Percentiles rank a stretch among this genome's conserved stretches.
Evolutionary conservation across 2,797 vertebrate species (phyloP).

Genomic region (Hylomyscus alleni): DNA sequence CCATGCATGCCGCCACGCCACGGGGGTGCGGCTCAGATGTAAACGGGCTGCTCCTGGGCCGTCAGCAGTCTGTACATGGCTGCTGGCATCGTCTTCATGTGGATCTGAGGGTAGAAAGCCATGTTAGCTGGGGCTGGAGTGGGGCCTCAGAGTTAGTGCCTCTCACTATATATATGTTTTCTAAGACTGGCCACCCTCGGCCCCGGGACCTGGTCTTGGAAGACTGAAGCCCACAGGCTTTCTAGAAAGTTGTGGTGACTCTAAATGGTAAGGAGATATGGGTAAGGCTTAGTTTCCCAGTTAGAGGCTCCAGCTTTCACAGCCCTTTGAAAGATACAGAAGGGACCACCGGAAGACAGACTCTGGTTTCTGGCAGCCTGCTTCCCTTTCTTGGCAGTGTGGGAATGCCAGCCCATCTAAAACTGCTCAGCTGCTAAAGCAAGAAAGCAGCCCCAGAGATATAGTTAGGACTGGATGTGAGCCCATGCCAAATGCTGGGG

Average conservation of each 20-base stretch:
- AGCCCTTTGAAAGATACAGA: background rate
- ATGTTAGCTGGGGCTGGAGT: rapidly evolving
- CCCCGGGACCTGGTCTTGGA: background rate
- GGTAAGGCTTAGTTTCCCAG: background rate
- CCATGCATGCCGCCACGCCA: conserved; percentile 85
- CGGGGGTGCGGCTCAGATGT: conserved; percentile 86
- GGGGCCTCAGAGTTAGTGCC: rapidly evolving
- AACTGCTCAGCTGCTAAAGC: background rate
- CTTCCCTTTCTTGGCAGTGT: rapidly evolving
- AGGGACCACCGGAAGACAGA: background rate
- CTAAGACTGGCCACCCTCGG: rapidly evolving
- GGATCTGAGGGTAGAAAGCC: conserved; percentile 91
- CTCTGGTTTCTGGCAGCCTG: no score
- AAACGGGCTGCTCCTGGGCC: conserved; percentile 94
- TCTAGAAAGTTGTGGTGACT: background rate
- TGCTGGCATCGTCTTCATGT: conserved; percentile 99
- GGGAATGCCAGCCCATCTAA: background rate
- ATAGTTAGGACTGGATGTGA: background rate
- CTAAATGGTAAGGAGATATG: background rate
- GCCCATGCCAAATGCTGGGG: background rate
- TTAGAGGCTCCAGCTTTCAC: background rate
- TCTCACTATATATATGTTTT: rapidly evolving
- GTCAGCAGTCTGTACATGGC: conserved; percentile 99
- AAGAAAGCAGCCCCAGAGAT: background rate
- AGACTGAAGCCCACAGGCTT: background rate